Base-by-base conservation (phyloP, 2,888 invertebrate species). In the Tetrapedia diversipes region DNA sequence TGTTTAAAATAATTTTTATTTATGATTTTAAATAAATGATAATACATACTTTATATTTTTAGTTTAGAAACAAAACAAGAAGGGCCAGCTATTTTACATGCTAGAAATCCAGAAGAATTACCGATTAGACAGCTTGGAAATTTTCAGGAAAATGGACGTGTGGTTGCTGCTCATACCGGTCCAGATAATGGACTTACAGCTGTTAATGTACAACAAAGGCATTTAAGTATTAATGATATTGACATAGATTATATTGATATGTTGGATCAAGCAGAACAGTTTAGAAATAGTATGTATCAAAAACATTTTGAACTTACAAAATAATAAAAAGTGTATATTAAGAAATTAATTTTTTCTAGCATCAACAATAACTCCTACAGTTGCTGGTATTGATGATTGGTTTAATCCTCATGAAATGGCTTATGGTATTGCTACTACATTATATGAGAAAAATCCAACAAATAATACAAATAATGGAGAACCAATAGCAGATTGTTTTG, bases 401-500 rank as follows among this genome's bases (percentile, higher is more conserved):
- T 94, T 93, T 82, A 90, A 89, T 60, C 93, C 93, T 66, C 92
- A 93, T 56, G 93, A 93, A 29, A 92, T 92, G 71, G 94, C 95
- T 2, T 96, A 93, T 88, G 96, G 96, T 47, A 92, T 95, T 63
- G 95, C 95, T 34, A 95, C 96, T 68, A 96, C 97, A 0, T 92
- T 97, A 54, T 97, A 97, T 90, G 97, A 97, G 89, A 94, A 94
- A 86, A 96, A 97, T 92, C 96, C 97, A 83, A 93, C 96, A 54
- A 96, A 95, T 67, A 94, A 95, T 80, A 92, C 93, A 73, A 92
- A 93, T 81, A 94, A 94, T 92, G 97, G 97, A 1, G 96, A 96
- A 90, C 97, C 97, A 0, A 96, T 97, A 79, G 97, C 97, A 19
- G 97, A 97, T 92, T 96, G 97, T 85, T 97, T 96, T 92, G 97